phyloP scores from a whole-genome alignment of 2,113 vertebrate species.

The Semicossyphus pulcher region DNA sequence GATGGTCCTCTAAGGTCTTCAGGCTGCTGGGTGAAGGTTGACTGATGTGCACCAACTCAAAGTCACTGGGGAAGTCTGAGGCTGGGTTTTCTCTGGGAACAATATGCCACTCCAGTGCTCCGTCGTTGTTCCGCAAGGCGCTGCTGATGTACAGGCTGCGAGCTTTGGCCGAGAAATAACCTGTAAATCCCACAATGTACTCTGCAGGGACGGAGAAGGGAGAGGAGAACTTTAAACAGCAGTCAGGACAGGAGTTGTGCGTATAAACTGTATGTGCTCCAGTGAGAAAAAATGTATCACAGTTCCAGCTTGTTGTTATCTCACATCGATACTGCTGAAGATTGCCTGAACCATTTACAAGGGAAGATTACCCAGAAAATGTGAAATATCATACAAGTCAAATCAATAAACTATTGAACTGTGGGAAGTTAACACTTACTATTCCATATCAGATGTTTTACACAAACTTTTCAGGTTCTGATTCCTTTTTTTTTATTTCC shows the following conservation, averaged over 20 bases:
- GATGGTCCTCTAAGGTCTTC: slow-evolving; percentile 91
- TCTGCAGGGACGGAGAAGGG: slow-evolving; percentile 81
- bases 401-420: neutral
- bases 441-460: neutral
- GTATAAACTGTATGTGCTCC: neutral
- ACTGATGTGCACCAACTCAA: slow-evolving; percentile 95
- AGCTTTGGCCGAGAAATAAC: slow-evolving; percentile 92
- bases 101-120: slow-evolving; percentile 92
- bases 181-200: slow-evolving; percentile 96
- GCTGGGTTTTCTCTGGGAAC: slow-evolving; percentile 95
- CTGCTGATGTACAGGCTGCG: slow-evolving; percentile 95
- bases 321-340: neutral
- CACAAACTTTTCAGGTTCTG: neutral
- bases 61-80: slow-evolving; percentile 97
- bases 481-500: too few relatives aligned
- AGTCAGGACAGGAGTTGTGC: neutral
- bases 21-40: slow-evolving; percentile 88
- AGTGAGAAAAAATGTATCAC: too few relatives aligned
- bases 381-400: neutral
- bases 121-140: slow-evolving; percentile 87
- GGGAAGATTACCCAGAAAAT: neutral
- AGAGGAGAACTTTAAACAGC: neutral
- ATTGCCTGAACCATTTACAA: neutral
- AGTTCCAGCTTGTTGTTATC: neutral
- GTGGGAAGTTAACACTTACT: neutral